Evolutionary conservation across 2,113 vertebrate species (phyloP).

Genomic region (Alexandromys fortis): DNA sequence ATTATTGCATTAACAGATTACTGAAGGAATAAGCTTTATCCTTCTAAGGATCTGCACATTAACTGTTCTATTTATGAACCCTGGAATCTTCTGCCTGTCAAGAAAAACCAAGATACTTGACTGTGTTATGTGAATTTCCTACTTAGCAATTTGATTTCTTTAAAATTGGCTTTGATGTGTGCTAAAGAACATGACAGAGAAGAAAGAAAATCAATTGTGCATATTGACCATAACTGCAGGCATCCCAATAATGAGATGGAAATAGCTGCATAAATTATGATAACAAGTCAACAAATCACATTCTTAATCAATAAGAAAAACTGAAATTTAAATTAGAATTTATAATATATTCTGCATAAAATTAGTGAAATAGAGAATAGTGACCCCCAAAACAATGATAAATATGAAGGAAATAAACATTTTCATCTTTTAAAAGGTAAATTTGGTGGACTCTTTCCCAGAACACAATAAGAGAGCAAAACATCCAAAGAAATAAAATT

Average conservation of each 20-base stretch:
- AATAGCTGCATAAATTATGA: background rate
- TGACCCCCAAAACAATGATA: background rate
- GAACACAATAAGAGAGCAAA: background rate
- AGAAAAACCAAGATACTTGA: background rate
- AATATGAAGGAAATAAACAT: background rate
- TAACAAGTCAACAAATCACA: background rate
- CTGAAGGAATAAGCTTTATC: background rate
- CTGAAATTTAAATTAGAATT: background rate
- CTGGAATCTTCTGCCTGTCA: background rate
- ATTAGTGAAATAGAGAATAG: no score
- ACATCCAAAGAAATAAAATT: background rate
- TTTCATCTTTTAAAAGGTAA: background rate
- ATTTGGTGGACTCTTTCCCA: rapidly evolving
- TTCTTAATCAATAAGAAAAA: background rate
- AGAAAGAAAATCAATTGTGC: background rate
- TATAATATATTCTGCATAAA: background rate
- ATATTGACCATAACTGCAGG: background rate
- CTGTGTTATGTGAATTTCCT: background rate
- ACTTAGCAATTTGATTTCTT: background rate
- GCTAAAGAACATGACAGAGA: background rate
- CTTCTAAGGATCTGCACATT: background rate
- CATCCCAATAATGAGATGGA: background rate
- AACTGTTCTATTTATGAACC: background rate
- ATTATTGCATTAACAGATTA: background rate
- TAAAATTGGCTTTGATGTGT: background rate